These are phyloP conservation scores for Ochotona princeps DNA, from an alignment of 2,113 vertebrate species.

Conservation along the genomic window DNA sequence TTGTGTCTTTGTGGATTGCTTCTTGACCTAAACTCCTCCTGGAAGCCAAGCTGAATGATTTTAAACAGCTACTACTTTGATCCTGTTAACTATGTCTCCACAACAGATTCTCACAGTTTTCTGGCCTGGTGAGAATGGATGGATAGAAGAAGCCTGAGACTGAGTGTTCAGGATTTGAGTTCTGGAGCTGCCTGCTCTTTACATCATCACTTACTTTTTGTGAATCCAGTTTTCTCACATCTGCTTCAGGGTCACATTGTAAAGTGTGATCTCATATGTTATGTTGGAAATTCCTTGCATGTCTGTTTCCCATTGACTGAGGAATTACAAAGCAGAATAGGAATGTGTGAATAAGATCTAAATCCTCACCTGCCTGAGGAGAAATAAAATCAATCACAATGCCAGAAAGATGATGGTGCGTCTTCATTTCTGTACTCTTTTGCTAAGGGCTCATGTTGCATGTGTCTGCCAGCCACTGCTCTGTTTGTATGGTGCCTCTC, in stretches of 20 bases:
- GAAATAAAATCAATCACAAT: not conserved
- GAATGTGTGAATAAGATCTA: not conserved
- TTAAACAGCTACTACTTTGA: not conserved
- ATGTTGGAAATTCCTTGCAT: not conserved
- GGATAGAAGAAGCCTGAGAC: not conserved
- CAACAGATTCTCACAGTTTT: not conserved
- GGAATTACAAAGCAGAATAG: not conserved
- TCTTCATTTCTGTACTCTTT: not conserved
- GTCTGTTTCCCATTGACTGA: not conserved
- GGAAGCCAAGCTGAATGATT: not conserved
- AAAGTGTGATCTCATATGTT: too few species aligned
- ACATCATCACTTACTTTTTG: not conserved
- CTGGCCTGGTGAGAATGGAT: not conserved
- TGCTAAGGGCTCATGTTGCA: not conserved
- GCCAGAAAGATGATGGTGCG: not conserved
- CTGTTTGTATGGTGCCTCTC: conserved; percentile 18
- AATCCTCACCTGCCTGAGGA: not conserved
- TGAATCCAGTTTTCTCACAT: not conserved
- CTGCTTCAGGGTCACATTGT: not conserved
- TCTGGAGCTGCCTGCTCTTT: not conserved
- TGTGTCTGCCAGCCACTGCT: not conserved
- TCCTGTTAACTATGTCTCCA: not conserved
- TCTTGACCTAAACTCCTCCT: not conserved
- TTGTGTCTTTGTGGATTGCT: not conserved
- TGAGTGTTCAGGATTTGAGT: not conserved